Percentiles rank a stretch among this genome's conserved stretches.
Conservation (phyloP, 2,888 invertebrate species). For the Lycophotia porphyrea region DNA sequence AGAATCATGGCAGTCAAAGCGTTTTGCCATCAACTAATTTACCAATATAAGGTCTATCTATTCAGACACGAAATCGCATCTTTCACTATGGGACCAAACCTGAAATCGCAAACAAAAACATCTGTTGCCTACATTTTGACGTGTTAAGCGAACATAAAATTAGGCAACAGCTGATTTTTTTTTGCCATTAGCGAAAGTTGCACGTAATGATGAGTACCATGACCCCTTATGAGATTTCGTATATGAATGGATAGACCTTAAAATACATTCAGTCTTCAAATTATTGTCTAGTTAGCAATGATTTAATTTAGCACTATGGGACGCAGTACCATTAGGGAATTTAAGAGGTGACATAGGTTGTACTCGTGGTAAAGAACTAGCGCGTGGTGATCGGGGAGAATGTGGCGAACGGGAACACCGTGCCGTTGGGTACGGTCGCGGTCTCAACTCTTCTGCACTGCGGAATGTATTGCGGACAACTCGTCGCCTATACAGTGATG, state of each 20-base stretch:
- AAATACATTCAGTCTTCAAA: slow-evolving; percentile 32
- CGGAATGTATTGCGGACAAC: slow-evolving; percentile 80
- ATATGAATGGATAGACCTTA: too few species aligned
- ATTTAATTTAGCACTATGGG: slow-evolving; percentile 56
- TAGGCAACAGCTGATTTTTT: too few species aligned
- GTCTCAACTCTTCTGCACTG: slow-evolving; percentile 84
- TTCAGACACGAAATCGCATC: too few species aligned
- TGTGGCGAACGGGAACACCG: slow-evolving; percentile 69
- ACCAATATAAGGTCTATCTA: too few species aligned
- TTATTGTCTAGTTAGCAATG: slow-evolving; percentile 22
- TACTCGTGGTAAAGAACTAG: slow-evolving; percentile 80
- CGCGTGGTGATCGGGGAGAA: slow-evolving; percentile 74
- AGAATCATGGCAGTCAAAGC: slow-evolving; percentile 14
- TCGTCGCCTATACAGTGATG: slow-evolving; percentile 81
- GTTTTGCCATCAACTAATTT: slow-evolving; percentile 4
- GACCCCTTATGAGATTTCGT: too few species aligned
- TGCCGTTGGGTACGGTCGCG: slow-evolving; percentile 78
- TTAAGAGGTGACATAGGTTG: slow-evolving; percentile 78
- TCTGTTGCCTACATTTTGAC: too few species aligned
- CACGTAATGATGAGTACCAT: too few species aligned
- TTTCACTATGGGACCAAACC: too few species aligned
- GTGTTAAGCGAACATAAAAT: too few species aligned
- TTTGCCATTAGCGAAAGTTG: too few species aligned
- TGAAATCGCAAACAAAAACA: too few species aligned
- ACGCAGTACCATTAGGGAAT: slow-evolving; percentile 70